Conservation (phyloP, 2,797 vertebrate species). For the Lacerta bilineata region DNA sequence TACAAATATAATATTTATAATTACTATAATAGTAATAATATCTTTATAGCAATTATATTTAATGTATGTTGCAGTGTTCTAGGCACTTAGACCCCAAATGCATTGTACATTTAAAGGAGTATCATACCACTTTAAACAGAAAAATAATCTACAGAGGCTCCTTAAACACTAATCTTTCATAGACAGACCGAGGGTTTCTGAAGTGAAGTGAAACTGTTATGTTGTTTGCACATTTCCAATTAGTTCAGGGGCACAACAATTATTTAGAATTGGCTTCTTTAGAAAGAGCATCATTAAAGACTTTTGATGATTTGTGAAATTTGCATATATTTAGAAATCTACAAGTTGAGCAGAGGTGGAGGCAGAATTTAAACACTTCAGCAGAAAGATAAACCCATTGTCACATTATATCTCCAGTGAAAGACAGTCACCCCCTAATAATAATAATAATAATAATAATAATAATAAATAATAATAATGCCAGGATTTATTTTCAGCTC, state of each 20-base stretch:
- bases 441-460: no score
- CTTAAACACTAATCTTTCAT: not conserved
- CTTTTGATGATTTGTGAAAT: not conserved
- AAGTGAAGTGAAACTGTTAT: not conserved
- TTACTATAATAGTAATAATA: not conserved
- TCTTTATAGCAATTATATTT: not conserved
- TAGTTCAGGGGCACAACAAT: not conserved
- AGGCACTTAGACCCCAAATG: not conserved
- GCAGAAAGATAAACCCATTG: not conserved
- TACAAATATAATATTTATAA: slow-evolving; percentile 5
- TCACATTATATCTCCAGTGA: not conserved
- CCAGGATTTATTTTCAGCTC: not conserved
- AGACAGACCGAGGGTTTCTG: not conserved
- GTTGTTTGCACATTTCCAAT: not conserved
- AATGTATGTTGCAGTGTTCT: not conserved
- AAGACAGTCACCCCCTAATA: not conserved
- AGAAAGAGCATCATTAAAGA: not conserved
- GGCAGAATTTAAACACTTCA: no score
- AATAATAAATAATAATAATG: no score
- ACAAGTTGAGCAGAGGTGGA: no score
- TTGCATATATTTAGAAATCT: not conserved
- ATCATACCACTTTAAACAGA: no score
- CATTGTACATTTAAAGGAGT: no score
- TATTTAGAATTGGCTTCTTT: not conserved
- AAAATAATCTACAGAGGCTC: not conserved